Evolutionary conservation across 2,797 vertebrate species (phyloP).

Genomic region (Octomys mimax): DNA sequence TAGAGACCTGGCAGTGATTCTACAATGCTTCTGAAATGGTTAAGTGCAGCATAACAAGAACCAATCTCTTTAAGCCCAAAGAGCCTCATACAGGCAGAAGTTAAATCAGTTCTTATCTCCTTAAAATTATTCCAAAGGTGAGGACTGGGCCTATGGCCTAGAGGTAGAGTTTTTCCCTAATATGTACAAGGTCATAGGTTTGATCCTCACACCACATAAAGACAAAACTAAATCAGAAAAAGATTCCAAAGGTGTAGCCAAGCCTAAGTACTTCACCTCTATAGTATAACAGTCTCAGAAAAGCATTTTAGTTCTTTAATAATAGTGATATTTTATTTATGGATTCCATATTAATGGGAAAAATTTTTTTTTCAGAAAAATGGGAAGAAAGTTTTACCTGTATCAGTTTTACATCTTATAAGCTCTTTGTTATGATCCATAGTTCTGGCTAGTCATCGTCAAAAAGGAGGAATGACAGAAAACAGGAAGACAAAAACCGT

Average conservation of each 20-base stretch:
- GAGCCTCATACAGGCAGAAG: conserved; percentile 5
- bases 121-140: conserved; percentile 40
- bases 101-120: conserved; percentile 9
- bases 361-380: conserved; percentile 68
- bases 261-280: not conserved
- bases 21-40: conserved; percentile 52
- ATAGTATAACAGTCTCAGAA: not conserved
- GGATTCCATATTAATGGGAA: conserved; percentile 53
- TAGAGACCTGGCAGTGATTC: conserved; percentile 33
- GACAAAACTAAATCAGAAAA: conserved; percentile 47
- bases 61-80: not conserved
- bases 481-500: conserved; percentile 22
- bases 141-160: not conserved
- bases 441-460: conserved; percentile 52
- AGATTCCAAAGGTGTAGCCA: not conserved
- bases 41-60: conserved; percentile 19
- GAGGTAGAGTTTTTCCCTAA: not conserved
- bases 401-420: conserved; percentile 30
- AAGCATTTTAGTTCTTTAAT: conserved; percentile 57
- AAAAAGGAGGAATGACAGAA: conserved; percentile 41
- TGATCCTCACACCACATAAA: not conserved
- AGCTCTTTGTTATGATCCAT: conserved; percentile 32
- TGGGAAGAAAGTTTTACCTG: not conserved
- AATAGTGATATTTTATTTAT: not conserved
- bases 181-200: not conserved